Percentiles rank a stretch among this genome's conserved stretches.
Conservation (phyloP, 2,888 invertebrate species). For the Catocala nupta region DNA sequence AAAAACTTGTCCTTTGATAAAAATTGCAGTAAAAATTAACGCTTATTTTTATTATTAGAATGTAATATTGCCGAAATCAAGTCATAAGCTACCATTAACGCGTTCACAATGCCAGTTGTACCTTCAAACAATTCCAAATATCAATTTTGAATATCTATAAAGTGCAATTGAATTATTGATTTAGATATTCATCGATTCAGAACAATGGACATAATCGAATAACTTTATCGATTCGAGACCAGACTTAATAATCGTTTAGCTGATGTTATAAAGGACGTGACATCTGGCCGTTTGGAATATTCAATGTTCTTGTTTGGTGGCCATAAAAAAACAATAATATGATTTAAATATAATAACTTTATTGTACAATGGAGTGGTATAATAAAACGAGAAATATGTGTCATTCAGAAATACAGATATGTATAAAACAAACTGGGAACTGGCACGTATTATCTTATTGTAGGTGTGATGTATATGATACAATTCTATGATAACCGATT, state of each 20-base stretch:
- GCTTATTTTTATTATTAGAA: constrained; percentile 1
- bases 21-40: no score
- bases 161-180: constrained; percentile 53
- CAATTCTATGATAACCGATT: no score
- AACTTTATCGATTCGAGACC: constrained; percentile 49
- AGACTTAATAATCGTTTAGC: constrained; percentile 50
- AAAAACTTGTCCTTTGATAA: no score
- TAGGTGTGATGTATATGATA: no score
- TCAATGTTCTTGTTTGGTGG: constrained; percentile 27
- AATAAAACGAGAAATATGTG: constrained; percentile 1
- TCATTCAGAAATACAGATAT: not conserved
- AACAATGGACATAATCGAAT: constrained; percentile 55
- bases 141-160: constrained; percentile 47
- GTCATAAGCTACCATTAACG: constrained; percentile 13
- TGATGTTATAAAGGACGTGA: constrained; percentile 41
- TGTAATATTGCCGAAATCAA: constrained; percentile 15
- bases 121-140: constrained; percentile 45
- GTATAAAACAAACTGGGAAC: no score
- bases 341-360: constrained; percentile 30
- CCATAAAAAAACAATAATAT: constrained; percentile 25
- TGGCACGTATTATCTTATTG: no score
- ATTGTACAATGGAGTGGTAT: constrained; percentile 13
- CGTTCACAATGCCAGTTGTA: constrained; percentile 21
- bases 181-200: constrained; percentile 53
- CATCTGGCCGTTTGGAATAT: constrained; percentile 40